A percentile compares a stretch with the other conserved stretches of the same genome.
Evolutionary conservation across 2,888 invertebrate species (phyloP).

Genomic region (Tuta absoluta): DNA sequence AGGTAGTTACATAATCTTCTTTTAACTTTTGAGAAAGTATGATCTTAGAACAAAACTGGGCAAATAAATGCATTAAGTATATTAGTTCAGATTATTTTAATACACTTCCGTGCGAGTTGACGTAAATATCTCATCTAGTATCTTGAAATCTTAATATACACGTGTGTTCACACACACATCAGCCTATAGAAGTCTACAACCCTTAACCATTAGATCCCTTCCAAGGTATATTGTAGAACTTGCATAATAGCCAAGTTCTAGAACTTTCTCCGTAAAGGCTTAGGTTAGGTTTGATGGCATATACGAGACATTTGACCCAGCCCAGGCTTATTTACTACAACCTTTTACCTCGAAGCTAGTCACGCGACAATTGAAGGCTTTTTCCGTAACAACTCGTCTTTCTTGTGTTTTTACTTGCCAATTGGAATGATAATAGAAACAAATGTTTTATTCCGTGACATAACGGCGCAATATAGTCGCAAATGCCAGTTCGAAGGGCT

Average conservation of each 20-base stretch:
- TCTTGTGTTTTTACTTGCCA: background rate
- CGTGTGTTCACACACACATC: too few species aligned
- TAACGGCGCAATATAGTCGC: background rate
- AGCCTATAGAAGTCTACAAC: too few species aligned
- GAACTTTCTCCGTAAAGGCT: background rate
- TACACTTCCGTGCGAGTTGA: too few species aligned
- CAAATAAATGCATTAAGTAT: too few species aligned
- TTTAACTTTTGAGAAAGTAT: too few species aligned
- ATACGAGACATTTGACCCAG: background rate
- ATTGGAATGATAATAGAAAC: background rate
- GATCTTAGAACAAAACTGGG: too few species aligned
- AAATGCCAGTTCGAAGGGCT: background rate
- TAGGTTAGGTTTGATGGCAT: constrained; percentile 7
- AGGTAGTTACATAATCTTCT: too few species aligned
- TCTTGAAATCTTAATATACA: too few species aligned
- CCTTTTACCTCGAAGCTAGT: constrained; percentile 6
- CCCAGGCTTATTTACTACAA: background rate
- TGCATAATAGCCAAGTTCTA: background rate
- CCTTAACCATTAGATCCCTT: too few species aligned
- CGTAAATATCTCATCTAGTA: too few species aligned
- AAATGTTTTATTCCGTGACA: background rate
- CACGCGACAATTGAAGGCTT: background rate
- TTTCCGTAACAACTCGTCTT: background rate
- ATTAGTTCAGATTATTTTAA: too few species aligned
- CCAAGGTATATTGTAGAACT: background rate